Conservation (phyloP, 2,888 invertebrate genomes). For the Adelognathus sp. region DNA sequence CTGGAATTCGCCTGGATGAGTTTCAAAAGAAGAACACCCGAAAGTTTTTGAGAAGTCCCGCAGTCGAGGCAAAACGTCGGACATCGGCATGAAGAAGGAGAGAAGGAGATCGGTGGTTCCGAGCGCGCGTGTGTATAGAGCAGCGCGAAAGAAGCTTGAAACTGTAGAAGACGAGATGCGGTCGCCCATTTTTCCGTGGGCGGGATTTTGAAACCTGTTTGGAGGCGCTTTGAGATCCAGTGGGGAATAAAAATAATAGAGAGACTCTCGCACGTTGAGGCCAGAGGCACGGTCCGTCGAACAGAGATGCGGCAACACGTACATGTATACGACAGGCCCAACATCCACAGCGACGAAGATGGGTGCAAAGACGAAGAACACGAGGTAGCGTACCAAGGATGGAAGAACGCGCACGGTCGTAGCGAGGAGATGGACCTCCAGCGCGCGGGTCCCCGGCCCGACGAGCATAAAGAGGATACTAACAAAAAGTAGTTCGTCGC, state of each 20-base stretch:
- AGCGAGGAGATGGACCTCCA: slow-evolving; percentile 54
- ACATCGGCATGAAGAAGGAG: slow-evolving; percentile 45
- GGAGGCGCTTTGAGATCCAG: slow-evolving; percentile 79
- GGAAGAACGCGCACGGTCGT: slow-evolving; percentile 46
- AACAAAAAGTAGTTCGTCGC: slow-evolving; percentile 77
- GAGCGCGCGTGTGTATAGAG: neutral
- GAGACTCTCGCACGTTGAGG: slow-evolving; percentile 61
- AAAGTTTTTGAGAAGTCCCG: too few species aligned
- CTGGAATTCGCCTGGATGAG: too few species aligned
- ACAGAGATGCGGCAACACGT: too few species aligned
- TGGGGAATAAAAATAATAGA: slow-evolving; percentile 75
- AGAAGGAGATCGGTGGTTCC: neutral
- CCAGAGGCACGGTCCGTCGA: slow-evolving; percentile 65
- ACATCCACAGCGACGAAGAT: slow-evolving; percentile 14
- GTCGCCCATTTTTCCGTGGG: slow-evolving; percentile 77
- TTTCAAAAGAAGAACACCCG: too few species aligned
- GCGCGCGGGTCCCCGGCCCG: slow-evolving; percentile 55
- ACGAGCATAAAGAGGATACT: slow-evolving; percentile 66
- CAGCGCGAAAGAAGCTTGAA: slow-evolving; percentile 17
- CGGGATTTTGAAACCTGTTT: slow-evolving; percentile 81
- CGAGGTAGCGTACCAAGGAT: slow-evolving; percentile 7
- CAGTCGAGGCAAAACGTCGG: slow-evolving; percentile 30
- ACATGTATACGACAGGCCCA: too few species aligned
- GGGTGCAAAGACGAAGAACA: slow-evolving; percentile 14
- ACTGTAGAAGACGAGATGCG: slow-evolving; percentile 58